A percentile compares a stretch with the other conserved stretches of the same genome.
These are phyloP conservation scores for Aphrophora alni DNA, from an alignment of 2,888 invertebrate species.

Conservation along the genomic window DNA sequence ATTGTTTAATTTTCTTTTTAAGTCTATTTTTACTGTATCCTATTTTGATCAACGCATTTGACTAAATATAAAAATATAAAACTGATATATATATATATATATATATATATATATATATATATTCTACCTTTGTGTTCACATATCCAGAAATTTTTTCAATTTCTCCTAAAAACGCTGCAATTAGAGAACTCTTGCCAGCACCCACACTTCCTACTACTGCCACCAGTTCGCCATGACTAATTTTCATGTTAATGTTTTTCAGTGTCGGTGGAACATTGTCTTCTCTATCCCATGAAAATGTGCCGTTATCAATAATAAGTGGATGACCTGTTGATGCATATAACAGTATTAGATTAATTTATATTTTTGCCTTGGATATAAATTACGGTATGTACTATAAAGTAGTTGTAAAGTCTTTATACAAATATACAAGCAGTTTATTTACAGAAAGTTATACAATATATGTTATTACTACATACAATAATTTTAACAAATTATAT, in stretches of 20 bases:
- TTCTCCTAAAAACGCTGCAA: conserved; percentile 88
- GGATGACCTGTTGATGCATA: conserved; percentile 44
- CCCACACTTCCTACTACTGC: conserved; percentile 91
- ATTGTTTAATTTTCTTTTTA: too few relatives aligned
- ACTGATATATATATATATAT: too few relatives aligned
- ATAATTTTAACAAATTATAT: too few relatives aligned
- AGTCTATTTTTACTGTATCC: too few relatives aligned
- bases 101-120: too few relatives aligned
- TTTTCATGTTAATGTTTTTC: conserved; percentile 75
- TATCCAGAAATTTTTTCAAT: conserved; percentile 84
- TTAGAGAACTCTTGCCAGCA: conserved; percentile 86
- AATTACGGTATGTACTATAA: too few relatives aligned
- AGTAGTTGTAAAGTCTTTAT: too few relatives aligned
- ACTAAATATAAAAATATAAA: too few relatives aligned
- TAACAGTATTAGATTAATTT: too few relatives aligned
- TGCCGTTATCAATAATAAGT: conserved; percentile 47
- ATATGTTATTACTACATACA: too few relatives aligned
- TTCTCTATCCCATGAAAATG: conserved; percentile 47
- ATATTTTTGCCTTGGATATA: too few relatives aligned
- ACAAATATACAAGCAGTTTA: not conserved
- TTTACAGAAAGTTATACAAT: not conserved
- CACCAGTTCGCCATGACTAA: conserved; percentile 71
- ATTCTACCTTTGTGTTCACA: conserved; percentile 72
- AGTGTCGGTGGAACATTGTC: conserved; percentile 72
- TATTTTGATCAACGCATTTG: too few relatives aligned